phyloP scores from a whole-genome alignment of 2,113 vertebrate genomes.

The Elaphurus davidianus region DNA sequence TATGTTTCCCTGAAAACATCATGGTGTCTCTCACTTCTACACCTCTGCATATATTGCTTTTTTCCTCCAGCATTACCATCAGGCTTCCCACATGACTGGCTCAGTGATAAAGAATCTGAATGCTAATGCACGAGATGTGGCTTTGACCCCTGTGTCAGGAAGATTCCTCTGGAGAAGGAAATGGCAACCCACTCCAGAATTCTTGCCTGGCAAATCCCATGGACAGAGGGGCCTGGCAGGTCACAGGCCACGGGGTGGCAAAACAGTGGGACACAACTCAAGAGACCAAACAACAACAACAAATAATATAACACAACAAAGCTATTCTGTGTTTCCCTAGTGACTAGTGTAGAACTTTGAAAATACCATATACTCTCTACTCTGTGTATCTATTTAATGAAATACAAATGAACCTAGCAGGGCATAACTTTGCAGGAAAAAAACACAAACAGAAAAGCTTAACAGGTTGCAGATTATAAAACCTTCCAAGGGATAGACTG shows the following conservation, averaged over 20 bases:
- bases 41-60: background rate
- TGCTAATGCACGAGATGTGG: background rate
- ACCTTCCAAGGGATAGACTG: background rate
- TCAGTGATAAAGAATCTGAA: background rate
- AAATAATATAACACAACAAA: background rate
- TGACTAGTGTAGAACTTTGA: background rate
- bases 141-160: background rate
- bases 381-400: background rate
- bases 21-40: background rate
- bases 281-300: background rate
- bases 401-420: background rate
- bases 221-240: background rate
- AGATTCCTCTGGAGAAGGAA: background rate
- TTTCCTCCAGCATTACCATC: background rate
- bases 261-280: background rate
- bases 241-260: background rate
- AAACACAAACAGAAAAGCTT: background rate
- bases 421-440: background rate
- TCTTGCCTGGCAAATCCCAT: background rate
- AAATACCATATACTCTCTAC: background rate
- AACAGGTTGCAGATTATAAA: constrained; percentile 8
- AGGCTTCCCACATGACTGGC: background rate
- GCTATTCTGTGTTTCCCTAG: background rate
- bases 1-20: background rate
- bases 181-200: background rate